Evolutionary conservation across 1,140 invertebrate genomes (phyloP).

Genomic region (Daktulosphaira vitifoliae): DNA sequence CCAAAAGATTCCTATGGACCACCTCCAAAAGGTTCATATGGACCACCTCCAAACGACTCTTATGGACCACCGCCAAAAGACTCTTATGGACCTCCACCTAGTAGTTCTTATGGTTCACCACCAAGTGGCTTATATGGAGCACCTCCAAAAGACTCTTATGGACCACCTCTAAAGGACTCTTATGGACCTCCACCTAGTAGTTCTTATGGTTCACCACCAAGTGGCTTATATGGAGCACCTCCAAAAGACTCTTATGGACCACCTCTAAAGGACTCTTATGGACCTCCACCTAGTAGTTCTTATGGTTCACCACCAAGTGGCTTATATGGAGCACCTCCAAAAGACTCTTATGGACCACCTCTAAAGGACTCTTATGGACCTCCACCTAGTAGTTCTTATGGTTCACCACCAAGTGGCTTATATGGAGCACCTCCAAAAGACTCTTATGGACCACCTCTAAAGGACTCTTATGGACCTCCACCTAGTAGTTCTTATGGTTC

Average conservation of each 20-base stretch:
- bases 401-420: constrained; percentile 23
- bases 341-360: neutral
- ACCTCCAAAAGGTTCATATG: neutral
- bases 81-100: constrained; percentile 33
- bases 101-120: constrained; percentile 1
- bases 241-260: neutral
- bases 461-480: constrained; percentile 45
- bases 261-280: neutral
- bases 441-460: constrained; percentile 42
- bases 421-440: constrained; percentile 43
- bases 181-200: constrained; percentile 17
- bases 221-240: constrained; percentile 11
- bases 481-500: constrained; percentile 36
- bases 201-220: constrained; percentile 3
- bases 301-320: constrained; percentile 3
- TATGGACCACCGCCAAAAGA: neutral
- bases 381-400: constrained; percentile 40
- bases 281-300: neutral
- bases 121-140: constrained; percentile 3
- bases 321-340: neutral
- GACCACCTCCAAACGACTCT: neutral
- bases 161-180: neutral
- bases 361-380: constrained; percentile 45
- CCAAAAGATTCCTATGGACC: neutral
- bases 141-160: neutral